Conservation (phyloP, 2,888 invertebrate species). For the Clivina fossor region DNA sequence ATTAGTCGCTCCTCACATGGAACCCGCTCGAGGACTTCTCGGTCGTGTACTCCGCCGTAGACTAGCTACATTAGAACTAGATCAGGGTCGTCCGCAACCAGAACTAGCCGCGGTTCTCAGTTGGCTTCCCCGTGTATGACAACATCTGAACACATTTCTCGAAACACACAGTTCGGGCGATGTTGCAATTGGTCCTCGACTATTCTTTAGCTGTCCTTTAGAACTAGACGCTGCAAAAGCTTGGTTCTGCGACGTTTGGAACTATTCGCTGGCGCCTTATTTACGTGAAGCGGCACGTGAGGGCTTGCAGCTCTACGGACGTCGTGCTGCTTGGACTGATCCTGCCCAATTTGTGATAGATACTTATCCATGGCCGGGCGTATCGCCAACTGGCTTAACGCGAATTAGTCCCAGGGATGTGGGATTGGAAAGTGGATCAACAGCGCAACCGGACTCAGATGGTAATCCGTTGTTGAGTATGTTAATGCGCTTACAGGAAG, state of each 20-base stretch:
- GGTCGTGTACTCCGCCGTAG: conserved; percentile 76
- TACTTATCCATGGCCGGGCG: conserved; percentile 90
- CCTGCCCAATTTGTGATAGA: conserved; percentile 89
- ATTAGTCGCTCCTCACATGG: conserved; percentile 90
- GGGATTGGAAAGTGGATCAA: conserved; percentile 73
- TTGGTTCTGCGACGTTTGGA: conserved; percentile 99
- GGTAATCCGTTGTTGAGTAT: conserved; percentile 92
- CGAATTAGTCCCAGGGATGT: conserved; percentile 91
- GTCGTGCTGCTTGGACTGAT: conserved; percentile 88
- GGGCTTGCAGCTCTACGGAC: conserved; percentile 85
- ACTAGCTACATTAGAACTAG: conserved; percentile 69
- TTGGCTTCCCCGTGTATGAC: conserved; percentile 95
- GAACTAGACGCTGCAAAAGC: conserved; percentile 73
- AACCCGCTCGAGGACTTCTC: conserved; percentile 94
- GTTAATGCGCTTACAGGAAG: conserved; percentile 94
- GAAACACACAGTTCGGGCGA: conserved; percentile 97
- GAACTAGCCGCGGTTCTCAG: conserved; percentile 86
- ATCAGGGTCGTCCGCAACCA: conserved; percentile 68
- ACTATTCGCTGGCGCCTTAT: conserved; percentile 95
- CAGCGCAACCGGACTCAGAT: conserved; percentile 66
- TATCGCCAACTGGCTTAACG: conserved; percentile 63
- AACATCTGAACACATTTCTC: conserved; percentile 91
- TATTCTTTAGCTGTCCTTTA: conserved; percentile 70
- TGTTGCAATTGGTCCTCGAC: conserved; percentile 86
- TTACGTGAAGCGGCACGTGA: conserved; percentile 92